A percentile compares a stretch with the other conserved stretches of the same genome.
phyloP scores from a whole-genome alignment of 2,888 invertebrate genomes.

The Stenoptilia bipunctidactyla region DNA sequence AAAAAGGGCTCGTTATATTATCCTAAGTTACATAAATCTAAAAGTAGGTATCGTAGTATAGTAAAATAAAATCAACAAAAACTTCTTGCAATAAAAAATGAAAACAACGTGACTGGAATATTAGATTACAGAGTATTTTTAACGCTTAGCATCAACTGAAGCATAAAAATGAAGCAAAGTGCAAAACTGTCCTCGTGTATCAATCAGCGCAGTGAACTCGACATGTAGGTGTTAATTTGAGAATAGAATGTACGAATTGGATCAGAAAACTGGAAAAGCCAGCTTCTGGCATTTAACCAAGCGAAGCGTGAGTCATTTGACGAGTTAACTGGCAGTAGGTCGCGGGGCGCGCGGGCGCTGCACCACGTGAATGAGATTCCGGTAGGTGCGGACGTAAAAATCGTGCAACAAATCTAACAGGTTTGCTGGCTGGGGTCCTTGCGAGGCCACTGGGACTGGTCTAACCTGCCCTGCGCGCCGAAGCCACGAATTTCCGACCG shows the following conservation, averaged over 20 bases:
- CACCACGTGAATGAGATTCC: slow-evolving; percentile 68
- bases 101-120: no score
- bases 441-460: slow-evolving; percentile 70
- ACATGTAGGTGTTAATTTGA: slow-evolving; percentile 14
- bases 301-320: slow-evolving; percentile 66
- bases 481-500: slow-evolving; percentile 64
- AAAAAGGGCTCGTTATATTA: no score
- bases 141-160: no score
- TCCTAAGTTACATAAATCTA: no score
- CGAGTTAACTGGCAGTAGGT: slow-evolving; percentile 60
- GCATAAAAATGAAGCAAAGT: no score
- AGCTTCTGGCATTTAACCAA: slow-evolving; percentile 65
- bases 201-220: background rate
- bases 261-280: slow-evolving; percentile 66
- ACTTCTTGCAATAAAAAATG: no score
- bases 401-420: slow-evolving; percentile 72
- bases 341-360: slow-evolving; percentile 39
- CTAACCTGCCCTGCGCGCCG: slow-evolving; percentile 67
- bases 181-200: background rate
- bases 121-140: no score
- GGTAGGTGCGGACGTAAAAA: slow-evolving; percentile 71
- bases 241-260: slow-evolving; percentile 57
- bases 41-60: no score
- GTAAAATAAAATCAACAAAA: no score
- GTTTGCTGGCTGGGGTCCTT: slow-evolving; percentile 70